Percentiles rank a stretch among this genome's conserved stretches.
These are phyloP conservation scores for Drosophila meridiana DNA, from an alignment of 2,888 invertebrate genomes.

Conservation along the genomic window DNA sequence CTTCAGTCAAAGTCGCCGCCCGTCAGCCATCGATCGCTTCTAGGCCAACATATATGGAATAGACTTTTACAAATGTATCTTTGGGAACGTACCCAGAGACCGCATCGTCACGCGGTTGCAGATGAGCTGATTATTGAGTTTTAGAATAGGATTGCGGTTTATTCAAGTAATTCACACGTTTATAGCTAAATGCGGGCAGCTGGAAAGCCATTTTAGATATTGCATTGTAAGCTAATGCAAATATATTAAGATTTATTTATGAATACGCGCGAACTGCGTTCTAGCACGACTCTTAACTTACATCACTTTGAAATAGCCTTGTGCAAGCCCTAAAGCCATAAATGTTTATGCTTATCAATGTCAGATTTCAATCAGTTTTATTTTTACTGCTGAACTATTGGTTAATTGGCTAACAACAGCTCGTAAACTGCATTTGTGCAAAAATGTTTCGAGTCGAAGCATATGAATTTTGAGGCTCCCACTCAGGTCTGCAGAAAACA, in stretches of 20 bases:
- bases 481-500: conserved; percentile 29
- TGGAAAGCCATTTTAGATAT: conserved; percentile 9
- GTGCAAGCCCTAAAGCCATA: not conserved
- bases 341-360: not conserved
- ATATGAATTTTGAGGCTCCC: not conserved
- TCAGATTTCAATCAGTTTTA: conserved; percentile 16
- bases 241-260: conserved; percentile 6
- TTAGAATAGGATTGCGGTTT: conserved; percentile 22
- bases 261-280: not conserved
- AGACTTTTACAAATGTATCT: conserved; percentile 23
- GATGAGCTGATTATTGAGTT: conserved; percentile 25
- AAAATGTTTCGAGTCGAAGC: conserved; percentile 12
- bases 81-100: conserved; percentile 15
- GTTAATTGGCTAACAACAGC: not conserved
- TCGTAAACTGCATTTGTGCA: conserved; percentile 1
- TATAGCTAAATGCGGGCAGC: conserved; percentile 17
- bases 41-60: conserved; percentile 7
- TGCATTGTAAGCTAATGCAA: conserved; percentile 31
- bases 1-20: conserved; percentile 10
- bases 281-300: not conserved
- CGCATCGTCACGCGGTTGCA: conserved; percentile 45
- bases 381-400: conserved; percentile 1
- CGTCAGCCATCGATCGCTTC: conserved; percentile 11
- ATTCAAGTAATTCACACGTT: conserved; percentile 45
- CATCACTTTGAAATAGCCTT: not conserved